These are phyloP conservation scores for Bruchidius siliquastri DNA, from an alignment of 2,888 invertebrate species.

Conservation along the genomic window DNA sequence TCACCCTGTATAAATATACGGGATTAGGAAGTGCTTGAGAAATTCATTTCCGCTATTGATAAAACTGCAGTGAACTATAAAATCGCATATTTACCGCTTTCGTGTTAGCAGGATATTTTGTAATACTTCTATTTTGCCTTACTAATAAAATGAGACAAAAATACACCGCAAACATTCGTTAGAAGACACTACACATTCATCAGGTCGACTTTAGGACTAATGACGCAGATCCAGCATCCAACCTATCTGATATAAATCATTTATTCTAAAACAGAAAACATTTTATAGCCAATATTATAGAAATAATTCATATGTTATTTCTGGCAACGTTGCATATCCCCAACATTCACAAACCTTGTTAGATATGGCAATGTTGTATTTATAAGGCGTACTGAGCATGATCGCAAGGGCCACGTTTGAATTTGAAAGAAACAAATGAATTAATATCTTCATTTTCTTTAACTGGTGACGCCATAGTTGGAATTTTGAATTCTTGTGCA, in stretches of 20 bases:
- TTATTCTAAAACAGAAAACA: too few relatives aligned
- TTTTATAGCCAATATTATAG: too few relatives aligned
- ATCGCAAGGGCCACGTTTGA: not conserved
- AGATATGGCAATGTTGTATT: not conserved
- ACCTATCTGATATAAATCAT: too few relatives aligned
- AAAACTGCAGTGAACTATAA: not conserved
- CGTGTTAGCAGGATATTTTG: not conserved
- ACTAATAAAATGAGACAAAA: too few relatives aligned
- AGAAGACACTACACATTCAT: too few relatives aligned
- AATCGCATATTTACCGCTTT: not conserved
- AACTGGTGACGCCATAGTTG: too few relatives aligned
- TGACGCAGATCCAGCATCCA: too few relatives aligned
- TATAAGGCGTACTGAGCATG: not conserved
- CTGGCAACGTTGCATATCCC: not conserved
- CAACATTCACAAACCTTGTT: not conserved
- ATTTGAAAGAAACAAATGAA: not conserved
- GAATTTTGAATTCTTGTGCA: too few relatives aligned
- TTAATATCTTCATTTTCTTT: not conserved
- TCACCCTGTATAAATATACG: not conserved
- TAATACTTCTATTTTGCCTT: too few relatives aligned
- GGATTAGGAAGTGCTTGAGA: not conserved
- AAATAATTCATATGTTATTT: too few relatives aligned
- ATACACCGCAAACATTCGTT: too few relatives aligned
- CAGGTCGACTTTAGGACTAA: too few relatives aligned
- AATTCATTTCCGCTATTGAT: not conserved